These are phyloP conservation scores for Podarcis muralis DNA, from an alignment of 2,113 vertebrate species.

Conservation along the genomic window DNA sequence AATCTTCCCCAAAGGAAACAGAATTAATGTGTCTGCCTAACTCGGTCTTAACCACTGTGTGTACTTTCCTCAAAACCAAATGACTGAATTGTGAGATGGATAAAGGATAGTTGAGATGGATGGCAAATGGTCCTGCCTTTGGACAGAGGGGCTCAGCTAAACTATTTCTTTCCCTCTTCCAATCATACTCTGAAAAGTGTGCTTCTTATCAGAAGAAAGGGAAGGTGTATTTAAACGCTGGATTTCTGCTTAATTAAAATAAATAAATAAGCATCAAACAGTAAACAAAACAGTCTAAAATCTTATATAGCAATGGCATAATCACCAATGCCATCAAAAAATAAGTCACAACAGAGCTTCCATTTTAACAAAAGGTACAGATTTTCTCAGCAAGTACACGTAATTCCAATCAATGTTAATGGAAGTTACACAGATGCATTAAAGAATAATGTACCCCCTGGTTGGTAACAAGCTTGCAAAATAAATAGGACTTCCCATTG, in stretches of 20 bases:
- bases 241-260: constrained; percentile 12
- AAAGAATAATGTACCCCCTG: constrained; percentile 56
- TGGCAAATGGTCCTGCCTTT: background rate
- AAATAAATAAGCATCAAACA: background rate
- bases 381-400: constrained; percentile 44
- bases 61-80: background rate
- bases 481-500: constrained; percentile 48
- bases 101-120: background rate
- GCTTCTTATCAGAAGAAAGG: background rate
- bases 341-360: constrained; percentile 21
- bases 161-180: background rate
- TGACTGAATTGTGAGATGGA: background rate
- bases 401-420: constrained; percentile 62
- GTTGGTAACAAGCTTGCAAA: constrained; percentile 51
- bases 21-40: background rate
- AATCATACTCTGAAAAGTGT: background rate
- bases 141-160: background rate
- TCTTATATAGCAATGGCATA: constrained; percentile 6
- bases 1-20: background rate
- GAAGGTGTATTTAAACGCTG: background rate
- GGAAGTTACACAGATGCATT: constrained; percentile 65
- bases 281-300: constrained; percentile 32
- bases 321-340: constrained; percentile 42
- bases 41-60: background rate
- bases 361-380: constrained; percentile 50